Conservation (phyloP, 2,888 invertebrate genomes). For the Acrocyrtus sp. region DNA sequence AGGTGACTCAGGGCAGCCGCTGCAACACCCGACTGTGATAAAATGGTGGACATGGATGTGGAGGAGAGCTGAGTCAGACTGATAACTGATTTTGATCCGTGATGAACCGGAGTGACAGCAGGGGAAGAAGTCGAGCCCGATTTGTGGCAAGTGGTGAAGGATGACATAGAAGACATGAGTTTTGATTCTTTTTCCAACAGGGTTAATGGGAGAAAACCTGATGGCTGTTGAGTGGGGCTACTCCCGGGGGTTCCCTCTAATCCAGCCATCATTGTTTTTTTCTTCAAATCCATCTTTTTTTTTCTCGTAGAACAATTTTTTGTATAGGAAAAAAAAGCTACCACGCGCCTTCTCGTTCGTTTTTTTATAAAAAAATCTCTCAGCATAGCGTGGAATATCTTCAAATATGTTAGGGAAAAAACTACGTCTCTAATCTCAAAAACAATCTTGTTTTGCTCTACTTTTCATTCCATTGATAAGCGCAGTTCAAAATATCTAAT, state of each 20-base stretch:
- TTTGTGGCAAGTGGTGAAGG: conserved; percentile 21
- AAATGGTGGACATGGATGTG: conserved; percentile 41
- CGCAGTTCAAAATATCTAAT: too few species aligned
- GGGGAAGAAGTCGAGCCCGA: too few species aligned
- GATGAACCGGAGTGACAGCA: conserved; percentile 11
- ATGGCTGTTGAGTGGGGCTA: conserved; percentile 63
- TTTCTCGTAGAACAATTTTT: neutral
- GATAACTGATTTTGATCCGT: conserved; percentile 25
- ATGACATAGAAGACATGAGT: conserved; percentile 50
- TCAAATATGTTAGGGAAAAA: too few species aligned
- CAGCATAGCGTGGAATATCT: too few species aligned
- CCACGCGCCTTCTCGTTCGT: neutral
- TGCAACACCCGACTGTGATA: conserved; percentile 29
- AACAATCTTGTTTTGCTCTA: neutral
- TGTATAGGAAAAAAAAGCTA: conserved; percentile 3
- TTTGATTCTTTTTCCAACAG: conserved; percentile 48
- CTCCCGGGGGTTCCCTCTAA: conserved; percentile 63
- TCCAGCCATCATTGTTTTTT: conserved; percentile 47
- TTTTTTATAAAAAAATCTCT: too few species aligned
- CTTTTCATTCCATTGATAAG: neutral
- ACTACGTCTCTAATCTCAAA: neutral
- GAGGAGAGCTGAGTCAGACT: conserved; percentile 45
- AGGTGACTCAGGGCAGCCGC: conserved; percentile 29
- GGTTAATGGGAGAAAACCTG: conserved; percentile 42
- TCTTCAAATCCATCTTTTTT: conserved; percentile 20